Evolutionary conservation across 2,888 invertebrate genomes (phyloP).

Genomic region (Galerucella nymphaeae): DNA sequence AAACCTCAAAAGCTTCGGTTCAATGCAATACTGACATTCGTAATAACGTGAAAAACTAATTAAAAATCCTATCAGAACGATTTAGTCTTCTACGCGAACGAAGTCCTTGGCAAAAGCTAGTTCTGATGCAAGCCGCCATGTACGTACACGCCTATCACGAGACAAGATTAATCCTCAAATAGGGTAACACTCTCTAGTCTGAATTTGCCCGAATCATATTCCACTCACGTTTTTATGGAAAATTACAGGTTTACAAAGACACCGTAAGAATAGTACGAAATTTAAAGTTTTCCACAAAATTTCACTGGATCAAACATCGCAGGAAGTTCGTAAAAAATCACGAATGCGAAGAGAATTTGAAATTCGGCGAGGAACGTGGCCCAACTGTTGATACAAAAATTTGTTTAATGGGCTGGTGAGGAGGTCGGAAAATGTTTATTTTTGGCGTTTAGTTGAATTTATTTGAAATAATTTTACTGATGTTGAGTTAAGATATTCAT

Average conservation of each 20-base stretch:
- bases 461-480: too few species aligned
- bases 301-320: conserved; percentile 39
- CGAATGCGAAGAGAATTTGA: conserved; percentile 31
- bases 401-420: conserved; percentile 9
- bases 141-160: not conserved
- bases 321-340: conserved; percentile 33
- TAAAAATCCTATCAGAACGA: too few species aligned
- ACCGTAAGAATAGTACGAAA: conserved; percentile 36
- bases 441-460: not conserved
- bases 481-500: too few species aligned
- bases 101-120: too few species aligned
- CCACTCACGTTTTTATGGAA: conserved; percentile 31
- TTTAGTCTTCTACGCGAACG: too few species aligned
- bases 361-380: conserved; percentile 26
- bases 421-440: conserved; percentile 8
- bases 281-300: conserved; percentile 40
- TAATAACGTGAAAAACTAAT: too few species aligned
- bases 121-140: too few species aligned
- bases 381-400: conserved; percentile 34
- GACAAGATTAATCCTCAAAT: not conserved
- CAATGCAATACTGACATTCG: too few species aligned
- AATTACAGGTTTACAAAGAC: conserved; percentile 41
- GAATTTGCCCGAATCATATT: conserved; percentile 12
- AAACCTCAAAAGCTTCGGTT: too few species aligned
- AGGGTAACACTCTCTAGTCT: not conserved